Conservation (phyloP, 92 coral and sea anemone genomes). For the Porites lobata region DNA sequence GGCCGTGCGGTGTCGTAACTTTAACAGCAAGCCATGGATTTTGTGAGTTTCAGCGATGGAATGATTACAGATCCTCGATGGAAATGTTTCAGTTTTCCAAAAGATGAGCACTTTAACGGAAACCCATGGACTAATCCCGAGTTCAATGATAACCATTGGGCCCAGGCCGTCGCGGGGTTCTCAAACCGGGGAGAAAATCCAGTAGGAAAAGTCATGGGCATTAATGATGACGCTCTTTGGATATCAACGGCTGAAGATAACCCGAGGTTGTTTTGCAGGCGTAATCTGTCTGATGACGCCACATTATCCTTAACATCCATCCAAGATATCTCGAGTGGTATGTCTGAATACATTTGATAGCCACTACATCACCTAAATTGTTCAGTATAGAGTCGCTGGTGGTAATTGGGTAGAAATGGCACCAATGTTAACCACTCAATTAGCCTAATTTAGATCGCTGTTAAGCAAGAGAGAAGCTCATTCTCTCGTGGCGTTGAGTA, state of each 20-base stretch:
- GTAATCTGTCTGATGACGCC: not conserved
- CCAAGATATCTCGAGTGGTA: not conserved
- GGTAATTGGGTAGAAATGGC: too few species aligned
- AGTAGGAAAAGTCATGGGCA: not conserved
- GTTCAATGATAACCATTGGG: not conserved
- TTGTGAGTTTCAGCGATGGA: constrained; percentile 8
- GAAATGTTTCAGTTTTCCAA: constrained; percentile 7
- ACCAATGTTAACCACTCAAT: too few species aligned
- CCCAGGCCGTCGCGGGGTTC: not conserved
- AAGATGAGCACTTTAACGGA: not conserved
- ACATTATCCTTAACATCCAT: not conserved
- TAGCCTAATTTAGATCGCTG: too few species aligned
- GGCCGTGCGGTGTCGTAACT: not conserved
- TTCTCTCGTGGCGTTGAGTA: not conserved
- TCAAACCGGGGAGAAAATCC: not conserved
- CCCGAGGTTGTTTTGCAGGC: constrained; percentile 2
- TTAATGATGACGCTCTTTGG: not conserved
- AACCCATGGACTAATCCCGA: not conserved
- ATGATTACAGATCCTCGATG: constrained; percentile 8
- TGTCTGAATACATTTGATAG: not conserved
- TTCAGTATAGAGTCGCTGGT: too few species aligned
- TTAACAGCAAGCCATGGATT: not conserved
- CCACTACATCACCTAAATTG: too few species aligned
- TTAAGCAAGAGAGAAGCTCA: too few species aligned
- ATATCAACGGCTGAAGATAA: constrained; percentile 9